Evolutionary conservation across 1,140 invertebrate genomes (phyloP).

Genomic region (Drosophila nikananu): DNA sequence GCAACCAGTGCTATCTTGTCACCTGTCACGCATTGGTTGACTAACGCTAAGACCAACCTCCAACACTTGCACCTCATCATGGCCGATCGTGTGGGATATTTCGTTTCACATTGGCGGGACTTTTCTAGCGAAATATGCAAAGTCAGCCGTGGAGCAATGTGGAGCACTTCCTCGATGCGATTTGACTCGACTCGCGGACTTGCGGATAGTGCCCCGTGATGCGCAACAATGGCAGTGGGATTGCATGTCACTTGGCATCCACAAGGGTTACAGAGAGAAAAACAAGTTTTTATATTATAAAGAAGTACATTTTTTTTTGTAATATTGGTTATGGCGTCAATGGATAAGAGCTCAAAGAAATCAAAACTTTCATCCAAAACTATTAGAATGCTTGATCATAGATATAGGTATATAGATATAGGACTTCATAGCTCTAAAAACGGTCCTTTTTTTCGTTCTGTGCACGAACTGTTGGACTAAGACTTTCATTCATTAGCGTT

Average conservation of each 20-base stretch:
- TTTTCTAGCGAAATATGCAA: slow-evolving; percentile 65
- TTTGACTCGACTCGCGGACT: slow-evolving; percentile 24
- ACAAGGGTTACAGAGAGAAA: slow-evolving; percentile 33
- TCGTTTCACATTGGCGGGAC: slow-evolving; percentile 51
- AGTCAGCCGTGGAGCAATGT: slow-evolving; percentile 57
- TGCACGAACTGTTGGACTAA: slow-evolving; percentile 16
- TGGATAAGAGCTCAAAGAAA: neutral
- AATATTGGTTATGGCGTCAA: neutral
- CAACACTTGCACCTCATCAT: slow-evolving; percentile 23
- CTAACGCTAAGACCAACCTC: slow-evolving; percentile 23
- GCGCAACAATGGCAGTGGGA: slow-evolving; percentile 70
- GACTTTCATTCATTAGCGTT: slow-evolving; percentile 42
- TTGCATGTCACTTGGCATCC: slow-evolving; percentile 75
- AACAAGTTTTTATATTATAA: slow-evolving; percentile 1
- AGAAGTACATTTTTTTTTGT: neutral
- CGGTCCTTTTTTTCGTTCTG: neutral
- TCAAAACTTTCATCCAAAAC: neutral
- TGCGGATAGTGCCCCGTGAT: slow-evolving; percentile 51
- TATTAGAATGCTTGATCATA: neutral
- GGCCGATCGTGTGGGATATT: slow-evolving; percentile 71
- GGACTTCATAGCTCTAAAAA: neutral
- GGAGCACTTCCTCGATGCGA: slow-evolving; percentile 73
- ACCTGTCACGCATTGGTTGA: slow-evolving; percentile 62
- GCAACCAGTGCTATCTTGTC: slow-evolving; percentile 49
- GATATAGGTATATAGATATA: neutral